A percentile compares a stretch with the other conserved stretches of the same genome.
Evolutionary conservation across 1,140 invertebrate species (phyloP).

Genomic region (Orchesella cincta): DNA sequence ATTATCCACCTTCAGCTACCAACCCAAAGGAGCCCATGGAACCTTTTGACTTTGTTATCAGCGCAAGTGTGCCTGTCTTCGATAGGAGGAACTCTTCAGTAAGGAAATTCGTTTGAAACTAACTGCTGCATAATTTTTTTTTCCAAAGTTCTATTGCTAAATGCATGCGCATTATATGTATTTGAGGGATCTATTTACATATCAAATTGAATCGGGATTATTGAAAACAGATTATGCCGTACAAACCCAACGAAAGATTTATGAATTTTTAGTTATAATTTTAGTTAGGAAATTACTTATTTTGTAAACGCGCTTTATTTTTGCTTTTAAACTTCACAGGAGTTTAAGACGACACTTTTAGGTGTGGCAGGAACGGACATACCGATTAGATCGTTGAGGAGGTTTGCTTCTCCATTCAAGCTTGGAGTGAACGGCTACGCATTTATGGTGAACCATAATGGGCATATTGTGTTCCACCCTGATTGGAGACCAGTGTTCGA

Average conservation of each 20-base stretch:
- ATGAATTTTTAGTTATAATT: no score
- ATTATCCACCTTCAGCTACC: neutral
- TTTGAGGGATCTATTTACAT: no score
- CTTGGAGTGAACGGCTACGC: slow-evolving; percentile 94
- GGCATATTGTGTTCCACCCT: slow-evolving; percentile 94
- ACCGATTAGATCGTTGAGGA: slow-evolving; percentile 86
- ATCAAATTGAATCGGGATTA: neutral
- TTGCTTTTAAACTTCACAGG: no score
- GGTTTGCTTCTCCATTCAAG: slow-evolving; percentile 86
- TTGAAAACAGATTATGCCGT: neutral
- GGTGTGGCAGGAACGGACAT: slow-evolving; percentile 94
- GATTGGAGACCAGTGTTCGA: slow-evolving; percentile 84
- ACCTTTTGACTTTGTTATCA: slow-evolving; percentile 40
- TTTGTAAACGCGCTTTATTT: no score
- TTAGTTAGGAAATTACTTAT: no score
- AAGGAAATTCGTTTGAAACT: no score
- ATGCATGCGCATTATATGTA: no score
- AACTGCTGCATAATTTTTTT: no score
- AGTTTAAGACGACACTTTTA: slow-evolving; percentile 79
- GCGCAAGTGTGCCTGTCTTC: slow-evolving; percentile 44
- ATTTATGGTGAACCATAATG: slow-evolving; percentile 96
- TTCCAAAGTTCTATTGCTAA: no score
- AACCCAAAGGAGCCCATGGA: slow-evolving; percentile 1
- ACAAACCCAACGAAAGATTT: neutral
- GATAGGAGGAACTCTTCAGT: slow-evolving; percentile 38